phyloP scores from a whole-genome alignment of 2,888 invertebrate genomes.

The Listrodromus nycthemerus region DNA sequence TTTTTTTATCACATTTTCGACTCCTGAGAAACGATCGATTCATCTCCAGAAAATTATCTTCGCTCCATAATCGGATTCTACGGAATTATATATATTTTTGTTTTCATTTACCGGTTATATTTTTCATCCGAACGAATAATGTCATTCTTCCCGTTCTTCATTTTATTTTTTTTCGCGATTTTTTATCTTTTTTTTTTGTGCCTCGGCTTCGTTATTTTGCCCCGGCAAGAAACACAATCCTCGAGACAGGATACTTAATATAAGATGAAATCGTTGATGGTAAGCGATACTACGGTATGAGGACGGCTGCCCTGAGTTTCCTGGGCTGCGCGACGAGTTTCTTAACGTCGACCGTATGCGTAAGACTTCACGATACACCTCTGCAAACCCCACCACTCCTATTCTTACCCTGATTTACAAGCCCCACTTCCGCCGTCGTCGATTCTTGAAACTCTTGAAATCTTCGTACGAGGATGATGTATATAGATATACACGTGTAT shows the following conservation, averaged over 20 bases:
- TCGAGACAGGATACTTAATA: constrained; percentile 79
- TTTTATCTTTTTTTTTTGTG: not conserved
- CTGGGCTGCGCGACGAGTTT: constrained; percentile 72
- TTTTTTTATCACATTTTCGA: too few relatives aligned
- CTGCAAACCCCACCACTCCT: constrained; percentile 51
- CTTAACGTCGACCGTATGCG: constrained; percentile 75
- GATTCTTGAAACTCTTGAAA: constrained; percentile 60
- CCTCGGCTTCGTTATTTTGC: constrained; percentile 29
- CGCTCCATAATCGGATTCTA: too few relatives aligned
- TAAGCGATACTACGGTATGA: constrained; percentile 80
- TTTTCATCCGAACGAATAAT: not conserved
- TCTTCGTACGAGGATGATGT: constrained; percentile 26
- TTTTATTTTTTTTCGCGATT: constrained; percentile 24
- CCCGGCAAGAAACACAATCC: constrained; percentile 77
- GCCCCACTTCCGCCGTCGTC: constrained; percentile 55
- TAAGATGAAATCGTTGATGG: constrained; percentile 83
- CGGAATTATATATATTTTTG: too few relatives aligned
- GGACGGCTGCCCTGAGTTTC: constrained; percentile 79
- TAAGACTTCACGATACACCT: constrained; percentile 80
- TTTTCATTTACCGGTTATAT: not conserved
- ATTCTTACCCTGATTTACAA: constrained; percentile 58
- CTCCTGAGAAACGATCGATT: too few relatives aligned
- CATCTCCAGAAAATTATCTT: too few relatives aligned
- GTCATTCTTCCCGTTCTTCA: constrained; percentile 3
- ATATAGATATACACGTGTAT: constrained; percentile 4